Conservation (phyloP, 1,140 invertebrate genomes). For the Calliopsis andreniformis region DNA sequence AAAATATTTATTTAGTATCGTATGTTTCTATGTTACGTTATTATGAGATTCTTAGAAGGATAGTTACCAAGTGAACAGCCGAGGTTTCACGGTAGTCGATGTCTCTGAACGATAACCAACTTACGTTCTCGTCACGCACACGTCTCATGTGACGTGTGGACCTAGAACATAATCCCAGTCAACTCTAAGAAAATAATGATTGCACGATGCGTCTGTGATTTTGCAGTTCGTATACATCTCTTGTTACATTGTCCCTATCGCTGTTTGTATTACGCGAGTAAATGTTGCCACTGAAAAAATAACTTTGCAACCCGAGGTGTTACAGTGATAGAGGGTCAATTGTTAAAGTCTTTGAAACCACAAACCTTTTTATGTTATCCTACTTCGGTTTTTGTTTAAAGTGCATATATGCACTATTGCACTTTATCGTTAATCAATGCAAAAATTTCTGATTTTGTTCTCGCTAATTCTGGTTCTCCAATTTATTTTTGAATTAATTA, state of each 20-base stretch:
- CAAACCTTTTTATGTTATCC: too few relatives aligned
- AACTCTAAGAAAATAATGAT: constrained; percentile 52
- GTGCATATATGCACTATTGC: too few relatives aligned
- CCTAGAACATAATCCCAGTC: constrained; percentile 54
- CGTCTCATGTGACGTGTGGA: constrained; percentile 61
- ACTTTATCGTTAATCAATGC: too few relatives aligned
- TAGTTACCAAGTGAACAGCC: constrained; percentile 28
- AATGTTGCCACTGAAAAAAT: constrained; percentile 12
- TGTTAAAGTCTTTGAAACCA: too few relatives aligned
- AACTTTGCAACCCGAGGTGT: constrained; percentile 21
- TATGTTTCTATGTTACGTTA: neutral
- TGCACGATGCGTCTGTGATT: constrained; percentile 40
- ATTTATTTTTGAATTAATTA: too few relatives aligned
- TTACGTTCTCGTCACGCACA: constrained; percentile 60
- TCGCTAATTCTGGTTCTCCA: too few relatives aligned
- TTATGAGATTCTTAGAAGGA: constrained; percentile 47
- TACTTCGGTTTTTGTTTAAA: too few relatives aligned
- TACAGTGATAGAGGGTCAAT: too few relatives aligned
- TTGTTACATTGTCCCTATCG: constrained; percentile 29
- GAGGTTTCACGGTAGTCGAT: constrained; percentile 55
- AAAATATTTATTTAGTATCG: too few relatives aligned
- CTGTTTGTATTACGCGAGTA: neutral
- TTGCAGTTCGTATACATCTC: constrained; percentile 21
- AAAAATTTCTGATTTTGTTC: too few relatives aligned
- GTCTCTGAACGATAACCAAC: constrained; percentile 54